Evolutionary conservation across 2,888 invertebrate genomes (phyloP).

Genomic region (Ectobius pallidus): DNA sequence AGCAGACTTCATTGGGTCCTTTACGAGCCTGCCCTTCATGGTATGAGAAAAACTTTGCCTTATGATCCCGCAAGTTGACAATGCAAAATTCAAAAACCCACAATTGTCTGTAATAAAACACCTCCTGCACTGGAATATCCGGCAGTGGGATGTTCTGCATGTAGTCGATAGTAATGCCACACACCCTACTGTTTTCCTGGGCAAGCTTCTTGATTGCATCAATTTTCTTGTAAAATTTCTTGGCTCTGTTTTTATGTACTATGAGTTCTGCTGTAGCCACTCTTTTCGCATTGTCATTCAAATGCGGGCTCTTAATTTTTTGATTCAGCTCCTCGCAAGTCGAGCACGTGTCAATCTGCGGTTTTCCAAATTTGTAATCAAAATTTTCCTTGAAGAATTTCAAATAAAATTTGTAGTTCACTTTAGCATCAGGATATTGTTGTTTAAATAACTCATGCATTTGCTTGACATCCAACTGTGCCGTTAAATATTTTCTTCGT

Average conservation of each 20-base stretch:
- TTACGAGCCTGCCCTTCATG: neutral
- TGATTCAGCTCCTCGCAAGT: neutral
- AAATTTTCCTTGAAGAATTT: neutral
- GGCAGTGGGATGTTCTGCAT: constrained; percentile 16
- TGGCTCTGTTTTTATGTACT: neutral
- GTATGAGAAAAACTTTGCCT: neutral
- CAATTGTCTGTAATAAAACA: neutral
- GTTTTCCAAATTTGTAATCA: neutral
- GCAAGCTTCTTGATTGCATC: no score
- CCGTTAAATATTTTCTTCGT: neutral
- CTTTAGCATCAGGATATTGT: neutral
- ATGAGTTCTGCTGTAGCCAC: neutral
- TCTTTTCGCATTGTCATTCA: neutral
- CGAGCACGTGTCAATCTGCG: neutral
- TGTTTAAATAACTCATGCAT: neutral
- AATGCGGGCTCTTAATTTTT: neutral
- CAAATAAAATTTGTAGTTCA: neutral
- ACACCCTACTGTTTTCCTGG: no score
- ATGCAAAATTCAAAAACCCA: constrained; percentile 7
- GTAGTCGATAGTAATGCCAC: no score
- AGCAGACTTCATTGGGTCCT: constrained; percentile 14
- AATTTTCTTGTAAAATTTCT: neutral
- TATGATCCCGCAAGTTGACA: neutral
- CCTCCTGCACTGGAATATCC: constrained; percentile 22
- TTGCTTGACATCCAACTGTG: neutral